Evolutionary conservation across 2,888 invertebrate species (phyloP).

Genomic region (Melieria crassipennis): DNA sequence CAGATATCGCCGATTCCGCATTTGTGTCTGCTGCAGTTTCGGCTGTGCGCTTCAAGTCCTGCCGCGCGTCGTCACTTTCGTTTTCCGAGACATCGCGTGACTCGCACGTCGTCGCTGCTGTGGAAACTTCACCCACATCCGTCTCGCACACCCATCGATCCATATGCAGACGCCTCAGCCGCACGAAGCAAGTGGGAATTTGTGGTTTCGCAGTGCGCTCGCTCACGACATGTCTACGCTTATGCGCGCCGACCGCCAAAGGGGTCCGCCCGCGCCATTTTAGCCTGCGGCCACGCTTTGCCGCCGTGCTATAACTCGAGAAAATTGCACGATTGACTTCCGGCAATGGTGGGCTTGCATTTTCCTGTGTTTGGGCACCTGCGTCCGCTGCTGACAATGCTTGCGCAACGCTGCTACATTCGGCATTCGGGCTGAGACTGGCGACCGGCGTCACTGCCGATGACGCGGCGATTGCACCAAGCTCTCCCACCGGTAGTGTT

Average conservation of each 20-base stretch:
- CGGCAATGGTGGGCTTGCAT: not conserved
- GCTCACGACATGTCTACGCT: conserved; percentile 7
- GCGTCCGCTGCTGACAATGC: not conserved
- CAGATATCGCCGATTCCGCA: not conserved
- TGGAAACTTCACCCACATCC: too few species aligned
- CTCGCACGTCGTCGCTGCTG: conserved; percentile 1
- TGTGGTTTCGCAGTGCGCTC: not conserved
- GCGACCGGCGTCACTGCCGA: not conserved
- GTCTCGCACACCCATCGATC: not conserved
- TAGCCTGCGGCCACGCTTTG: conserved; percentile 16
- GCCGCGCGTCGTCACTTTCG: not conserved
- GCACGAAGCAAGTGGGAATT: conserved; percentile 23
- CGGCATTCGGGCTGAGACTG: not conserved
- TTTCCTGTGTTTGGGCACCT: not conserved
- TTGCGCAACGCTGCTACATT: not conserved
- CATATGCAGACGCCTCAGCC: conserved; percentile 15
- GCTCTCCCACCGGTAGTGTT: not conserved
- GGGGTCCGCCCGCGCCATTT: conserved; percentile 23
- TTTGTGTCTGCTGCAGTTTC: conserved; percentile 5
- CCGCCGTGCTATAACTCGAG: conserved; percentile 9
- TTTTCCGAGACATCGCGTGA: not conserved
- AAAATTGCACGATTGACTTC: not conserved
- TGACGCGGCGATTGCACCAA: conserved; percentile 2
- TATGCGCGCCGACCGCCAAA: conserved; percentile 10
- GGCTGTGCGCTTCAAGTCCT: not conserved